Evolutionary conservation across 23 tunicate genomes (phyloP).

Genomic region (Styela clava): DNA sequence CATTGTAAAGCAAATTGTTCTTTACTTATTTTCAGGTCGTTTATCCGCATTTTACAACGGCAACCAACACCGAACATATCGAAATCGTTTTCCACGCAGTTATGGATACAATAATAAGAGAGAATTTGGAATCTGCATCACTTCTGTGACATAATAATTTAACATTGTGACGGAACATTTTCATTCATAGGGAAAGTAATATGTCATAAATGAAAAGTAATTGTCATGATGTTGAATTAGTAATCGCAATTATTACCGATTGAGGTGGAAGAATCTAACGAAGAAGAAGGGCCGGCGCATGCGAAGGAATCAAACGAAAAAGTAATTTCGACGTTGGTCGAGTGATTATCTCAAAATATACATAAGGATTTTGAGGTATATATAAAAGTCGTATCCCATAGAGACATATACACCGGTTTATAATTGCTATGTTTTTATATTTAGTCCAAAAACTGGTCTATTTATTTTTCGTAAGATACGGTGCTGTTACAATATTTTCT

Average conservation of each 20-base stretch:
- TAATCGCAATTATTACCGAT: not conserved
- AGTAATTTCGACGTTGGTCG: not conserved
- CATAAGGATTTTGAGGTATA: not conserved
- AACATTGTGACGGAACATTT: not conserved
- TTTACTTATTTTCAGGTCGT: not conserved
- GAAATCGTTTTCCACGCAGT: conserved; percentile 26
- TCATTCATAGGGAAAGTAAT: not conserved
- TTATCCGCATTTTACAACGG: conserved; percentile 29
- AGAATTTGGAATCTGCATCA: conserved; percentile 26
- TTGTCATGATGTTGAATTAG: not conserved
- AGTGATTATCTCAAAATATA: not conserved
- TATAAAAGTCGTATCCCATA: no score
- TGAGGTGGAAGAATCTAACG: not conserved
- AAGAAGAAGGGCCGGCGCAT: not conserved
- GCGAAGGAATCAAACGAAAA: no score
- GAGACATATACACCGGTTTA: no score
- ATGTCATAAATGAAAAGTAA: not conserved
- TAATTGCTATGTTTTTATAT: no score
- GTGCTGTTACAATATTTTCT: no score
- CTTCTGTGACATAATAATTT: not conserved
- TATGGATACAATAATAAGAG: conserved; percentile 31
- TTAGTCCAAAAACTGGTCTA: no score
- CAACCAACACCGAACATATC: conserved; percentile 28
- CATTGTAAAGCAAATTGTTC: not conserved
- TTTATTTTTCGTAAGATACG: no score